These are phyloP conservation scores for Diglossa cyanea DNA, from an alignment of 2,797 vertebrate species.

Conservation along the genomic window DNA sequence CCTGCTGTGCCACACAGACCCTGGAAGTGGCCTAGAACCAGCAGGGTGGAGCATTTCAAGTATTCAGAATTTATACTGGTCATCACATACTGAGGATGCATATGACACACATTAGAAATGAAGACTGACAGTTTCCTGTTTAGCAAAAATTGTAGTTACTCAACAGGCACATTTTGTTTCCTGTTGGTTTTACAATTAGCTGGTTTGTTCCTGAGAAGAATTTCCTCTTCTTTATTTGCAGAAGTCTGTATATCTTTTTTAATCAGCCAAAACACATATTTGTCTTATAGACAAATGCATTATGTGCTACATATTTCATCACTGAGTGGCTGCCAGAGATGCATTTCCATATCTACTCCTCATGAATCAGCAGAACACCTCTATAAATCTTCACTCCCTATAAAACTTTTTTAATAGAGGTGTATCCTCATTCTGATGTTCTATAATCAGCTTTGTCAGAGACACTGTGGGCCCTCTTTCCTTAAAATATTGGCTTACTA, in stretches of 20 bases:
- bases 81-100: background rate
- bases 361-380: constrained; percentile 52
- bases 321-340: constrained; percentile 39
- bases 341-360: constrained; percentile 38
- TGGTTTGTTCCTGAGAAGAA: background rate
- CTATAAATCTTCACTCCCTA: constrained; percentile 38
- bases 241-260: constrained; percentile 4
- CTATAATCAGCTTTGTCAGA: constrained; percentile 41
- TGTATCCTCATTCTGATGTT: constrained; percentile 21
- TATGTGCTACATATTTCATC: constrained; percentile 30
- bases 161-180: background rate
- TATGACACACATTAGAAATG: background rate
- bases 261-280: constrained; percentile 27
- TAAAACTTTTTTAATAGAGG: background rate
- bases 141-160: background rate
- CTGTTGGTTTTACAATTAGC: constrained; percentile 5
- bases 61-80: fast-evolving
- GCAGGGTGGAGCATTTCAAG: background rate
- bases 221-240: background rate
- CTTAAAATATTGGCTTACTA: constrained; percentile 22
- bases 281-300: constrained; percentile 47
- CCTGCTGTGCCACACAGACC: background rate
- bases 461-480: background rate
- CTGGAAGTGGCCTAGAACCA: background rate
- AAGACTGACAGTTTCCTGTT: background rate